Base-by-base conservation (phyloP, 2,797 vertebrate genomes). In the Capromys pilorides region DNA sequence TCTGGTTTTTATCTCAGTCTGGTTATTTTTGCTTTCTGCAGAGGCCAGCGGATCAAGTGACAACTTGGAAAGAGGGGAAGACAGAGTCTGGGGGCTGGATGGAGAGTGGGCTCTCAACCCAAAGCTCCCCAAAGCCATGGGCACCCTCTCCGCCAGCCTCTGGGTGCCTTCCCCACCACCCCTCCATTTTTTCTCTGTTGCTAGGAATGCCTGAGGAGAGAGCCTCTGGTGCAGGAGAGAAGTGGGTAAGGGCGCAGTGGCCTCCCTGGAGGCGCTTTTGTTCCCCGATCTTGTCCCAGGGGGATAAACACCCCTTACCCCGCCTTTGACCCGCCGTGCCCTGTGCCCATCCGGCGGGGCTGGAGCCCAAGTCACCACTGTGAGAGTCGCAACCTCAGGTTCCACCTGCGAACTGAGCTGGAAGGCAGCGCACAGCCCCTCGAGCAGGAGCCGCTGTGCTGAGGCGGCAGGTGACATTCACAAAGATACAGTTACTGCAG, bases 251-350 rank as follows among this genome's bases (percentile, higher is more conserved):
- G 73, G 54, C 26, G 33, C 45, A 10, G 62, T 39, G 64, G n/a
- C 57, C 73, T 84, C 86, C 64, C 57, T 4, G 39, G n/a, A 14
- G 67, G 83, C 19, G 90, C 84, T 95, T 96, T 91, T 95, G 96
- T 96, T 91, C 49, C 87, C 83, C 0, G 36, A 90, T 57, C 57
- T 85, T 81, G 49, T 57, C 87, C 75, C 19, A 14, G 28, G 69
- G 18, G 18, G 45, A n/a, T 45, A 89, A 45, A 79, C 62, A 45
- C 5, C 91, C 83, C 95, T 95, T 95, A 95, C 90, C 88, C 80
- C 16, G 66, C 88, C 62, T 95, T 93, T 31, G 49, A 78, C 94
- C 88, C 4, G 90, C 57, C 69, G 57, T 75, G 66, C 51, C 91
- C 81, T 49, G 67, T 6, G 82, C 87, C 78, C 16, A 67, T 75